A percentile compares a stretch with the other conserved stretches of the same genome.
Evolutionary conservation across 2,113 vertebrate species (phyloP).

Genomic region (Ia io): DNA sequence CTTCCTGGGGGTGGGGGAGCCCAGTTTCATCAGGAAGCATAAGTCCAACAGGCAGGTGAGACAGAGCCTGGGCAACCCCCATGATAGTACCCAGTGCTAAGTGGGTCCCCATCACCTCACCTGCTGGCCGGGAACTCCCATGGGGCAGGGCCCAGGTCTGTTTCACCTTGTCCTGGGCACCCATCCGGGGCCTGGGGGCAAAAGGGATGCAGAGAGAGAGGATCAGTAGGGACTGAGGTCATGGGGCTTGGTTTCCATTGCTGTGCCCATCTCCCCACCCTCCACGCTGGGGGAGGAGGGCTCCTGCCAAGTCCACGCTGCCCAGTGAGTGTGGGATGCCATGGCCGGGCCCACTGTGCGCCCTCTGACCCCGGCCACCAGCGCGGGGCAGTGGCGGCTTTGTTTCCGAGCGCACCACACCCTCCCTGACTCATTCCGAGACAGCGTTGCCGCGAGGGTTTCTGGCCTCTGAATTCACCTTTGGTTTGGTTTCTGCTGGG

Average conservation of each 20-base stretch:
- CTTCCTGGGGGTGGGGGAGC: background rate
- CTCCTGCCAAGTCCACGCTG: background rate
- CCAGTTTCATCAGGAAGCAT: background rate
- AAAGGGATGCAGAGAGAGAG: background rate
- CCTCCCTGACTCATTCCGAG: conserved; percentile 52
- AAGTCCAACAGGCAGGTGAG: background rate
- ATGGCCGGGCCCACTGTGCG: fast-evolving
- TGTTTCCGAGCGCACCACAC: background rate
- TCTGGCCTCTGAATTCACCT: conserved; percentile 56
- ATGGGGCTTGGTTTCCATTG: background rate
- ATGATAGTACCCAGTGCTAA: background rate
- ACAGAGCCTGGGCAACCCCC: background rate
- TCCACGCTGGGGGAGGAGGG: background rate
- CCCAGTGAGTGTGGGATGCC: background rate
- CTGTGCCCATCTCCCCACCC: fast-evolving
- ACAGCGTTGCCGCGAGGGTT: background rate
- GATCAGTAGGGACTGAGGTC: background rate
- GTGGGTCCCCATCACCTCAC: background rate
- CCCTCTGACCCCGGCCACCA: background rate
- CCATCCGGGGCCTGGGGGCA: background rate
- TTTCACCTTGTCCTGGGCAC: background rate
- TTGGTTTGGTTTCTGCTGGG: conserved; percentile 67
- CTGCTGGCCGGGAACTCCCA: background rate
- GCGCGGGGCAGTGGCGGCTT: background rate
- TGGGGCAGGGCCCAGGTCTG: background rate